Conservation (phyloP, 1,140 invertebrate genomes). For the Drosophila tristis region DNA sequence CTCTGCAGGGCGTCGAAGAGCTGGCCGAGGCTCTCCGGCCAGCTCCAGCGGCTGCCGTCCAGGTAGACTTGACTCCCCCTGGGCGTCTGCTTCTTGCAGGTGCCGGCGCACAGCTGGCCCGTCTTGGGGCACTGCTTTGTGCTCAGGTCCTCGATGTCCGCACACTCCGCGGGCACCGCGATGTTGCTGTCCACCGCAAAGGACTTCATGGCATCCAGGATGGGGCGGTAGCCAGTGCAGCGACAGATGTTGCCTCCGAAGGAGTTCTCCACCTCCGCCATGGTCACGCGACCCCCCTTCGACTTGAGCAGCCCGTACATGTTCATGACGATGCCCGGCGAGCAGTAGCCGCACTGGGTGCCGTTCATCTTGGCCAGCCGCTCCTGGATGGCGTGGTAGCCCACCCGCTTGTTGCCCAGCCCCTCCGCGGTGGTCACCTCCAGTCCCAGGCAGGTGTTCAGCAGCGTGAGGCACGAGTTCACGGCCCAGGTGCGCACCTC, state of each 20-base stretch:
- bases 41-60: slow-evolving; percentile 73
- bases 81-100: slow-evolving; percentile 57
- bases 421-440: slow-evolving; percentile 92
- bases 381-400: slow-evolving; percentile 90
- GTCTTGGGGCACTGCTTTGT: slow-evolving; percentile 67
- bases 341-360: slow-evolving; percentile 93
- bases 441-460: slow-evolving; percentile 90
- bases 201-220: slow-evolving; percentile 92
- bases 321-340: slow-evolving; percentile 94
- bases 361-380: slow-evolving; percentile 89
- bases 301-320: slow-evolving; percentile 88
- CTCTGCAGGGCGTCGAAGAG: slow-evolving; percentile 87
- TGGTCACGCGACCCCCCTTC: slow-evolving; percentile 86
- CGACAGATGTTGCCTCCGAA: slow-evolving; percentile 94
- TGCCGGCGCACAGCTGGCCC: slow-evolving; percentile 57
- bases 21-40: slow-evolving; percentile 84
- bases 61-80: slow-evolving; percentile 54
- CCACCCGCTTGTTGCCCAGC: slow-evolving; percentile 88
- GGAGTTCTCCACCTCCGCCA: slow-evolving; percentile 90
- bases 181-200: slow-evolving; percentile 89
- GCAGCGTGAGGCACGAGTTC: slow-evolving; percentile 90
- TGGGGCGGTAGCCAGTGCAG: slow-evolving; percentile 94
- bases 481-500: slow-evolving; percentile 87
- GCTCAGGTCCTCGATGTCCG: slow-evolving; percentile 74
- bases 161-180: slow-evolving; percentile 85